A percentile compares a stretch with the other conserved stretches of the same genome.
Evolutionary conservation across 2,113 vertebrate genomes (phyloP).

Genomic region (Guaruba guarouba): DNA sequence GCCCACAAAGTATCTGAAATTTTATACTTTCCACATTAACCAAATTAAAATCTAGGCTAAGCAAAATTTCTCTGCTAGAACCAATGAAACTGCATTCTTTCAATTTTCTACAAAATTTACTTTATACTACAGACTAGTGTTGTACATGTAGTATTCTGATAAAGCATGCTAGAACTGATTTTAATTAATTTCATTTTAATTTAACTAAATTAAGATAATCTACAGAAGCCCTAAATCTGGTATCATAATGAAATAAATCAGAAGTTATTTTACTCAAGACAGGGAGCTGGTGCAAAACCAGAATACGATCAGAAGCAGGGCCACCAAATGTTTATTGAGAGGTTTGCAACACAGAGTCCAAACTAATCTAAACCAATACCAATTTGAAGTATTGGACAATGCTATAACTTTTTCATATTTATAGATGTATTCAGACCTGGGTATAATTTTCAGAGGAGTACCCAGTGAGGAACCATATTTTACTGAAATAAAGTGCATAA

Average conservation of each 20-base stretch:
- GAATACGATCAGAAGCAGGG: neutral
- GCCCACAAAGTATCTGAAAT: neutral
- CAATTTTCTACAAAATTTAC: neutral
- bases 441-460: neutral
- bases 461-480: neutral
- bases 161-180: neutral
- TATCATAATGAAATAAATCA: neutral
- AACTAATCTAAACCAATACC: neutral
- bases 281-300: neutral
- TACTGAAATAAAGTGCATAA: constrained; percentile 1
- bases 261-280: neutral
- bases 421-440: neutral
- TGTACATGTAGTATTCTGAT: neutral
- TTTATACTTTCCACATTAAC: neutral
- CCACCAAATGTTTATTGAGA: neutral
- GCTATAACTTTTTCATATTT: neutral
- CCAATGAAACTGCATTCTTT: neutral
- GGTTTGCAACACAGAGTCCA: neutral
- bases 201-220: neutral
- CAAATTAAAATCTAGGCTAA: neutral
- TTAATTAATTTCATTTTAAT: neutral
- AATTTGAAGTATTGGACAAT: neutral
- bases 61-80: neutral
- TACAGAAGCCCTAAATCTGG: neutral
- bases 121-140: neutral